Evolutionary conservation across 2,797 vertebrate genomes (phyloP).

Genomic region (Cephalopachus bancanus): DNA sequence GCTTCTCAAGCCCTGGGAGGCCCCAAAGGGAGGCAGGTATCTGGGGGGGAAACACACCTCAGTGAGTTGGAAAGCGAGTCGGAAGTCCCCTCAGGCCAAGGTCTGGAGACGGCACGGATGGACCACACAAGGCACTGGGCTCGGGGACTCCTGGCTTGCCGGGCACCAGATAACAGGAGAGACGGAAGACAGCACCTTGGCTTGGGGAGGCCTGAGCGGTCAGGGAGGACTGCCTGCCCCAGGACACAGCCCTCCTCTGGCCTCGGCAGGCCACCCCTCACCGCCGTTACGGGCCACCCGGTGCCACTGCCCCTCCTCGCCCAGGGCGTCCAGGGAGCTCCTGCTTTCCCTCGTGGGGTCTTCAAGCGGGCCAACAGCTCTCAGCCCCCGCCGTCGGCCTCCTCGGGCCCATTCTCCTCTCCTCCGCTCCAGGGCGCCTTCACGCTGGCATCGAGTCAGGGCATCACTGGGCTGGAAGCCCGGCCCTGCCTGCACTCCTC

Average conservation of each 20-base stretch:
- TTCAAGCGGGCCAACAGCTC: neutral
- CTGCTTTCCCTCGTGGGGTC: neutral
- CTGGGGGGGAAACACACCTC: no score
- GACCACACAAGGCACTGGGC: no score
- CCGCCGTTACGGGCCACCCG: neutral
- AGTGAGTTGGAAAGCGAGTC: no score
- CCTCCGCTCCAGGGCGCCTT: neutral
- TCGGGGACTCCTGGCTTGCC: no score
- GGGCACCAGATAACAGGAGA: no score
- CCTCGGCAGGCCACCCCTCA: neutral
- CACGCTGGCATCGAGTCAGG: neutral
- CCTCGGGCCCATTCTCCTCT: neutral
- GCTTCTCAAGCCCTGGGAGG: neutral
- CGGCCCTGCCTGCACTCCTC: neutral
- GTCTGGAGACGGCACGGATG: no score
- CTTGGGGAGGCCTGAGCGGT: no score
- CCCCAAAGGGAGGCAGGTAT: neutral
- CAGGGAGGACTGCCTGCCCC: neutral
- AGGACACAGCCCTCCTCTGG: neutral
- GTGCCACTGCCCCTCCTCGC: neutral
- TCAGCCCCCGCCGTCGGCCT: neutral
- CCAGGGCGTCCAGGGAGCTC: neutral
- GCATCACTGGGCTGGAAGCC: slow-evolving; percentile 7
- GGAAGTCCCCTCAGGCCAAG: no score
- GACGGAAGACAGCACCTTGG: no score